Percentiles rank a stretch among this genome's conserved stretches.
These are phyloP conservation scores for Drosophila bifasciata DNA, from an alignment of 1,140 invertebrate genomes.

Conservation along the genomic window DNA sequence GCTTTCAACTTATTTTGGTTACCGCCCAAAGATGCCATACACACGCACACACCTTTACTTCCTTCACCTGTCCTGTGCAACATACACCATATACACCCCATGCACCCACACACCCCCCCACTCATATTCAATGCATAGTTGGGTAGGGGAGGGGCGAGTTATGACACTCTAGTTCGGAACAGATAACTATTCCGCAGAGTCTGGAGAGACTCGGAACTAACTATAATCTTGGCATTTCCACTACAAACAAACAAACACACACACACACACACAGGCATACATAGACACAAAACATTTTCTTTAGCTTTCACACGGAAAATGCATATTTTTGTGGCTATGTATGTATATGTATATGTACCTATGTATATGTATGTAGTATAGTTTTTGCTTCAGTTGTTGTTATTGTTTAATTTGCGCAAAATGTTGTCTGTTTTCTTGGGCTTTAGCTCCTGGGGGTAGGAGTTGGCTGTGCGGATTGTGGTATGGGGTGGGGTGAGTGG, in stretches of 20 bases:
- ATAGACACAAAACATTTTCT: slow-evolving; percentile 8
- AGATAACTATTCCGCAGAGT: slow-evolving; percentile 35
- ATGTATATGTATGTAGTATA: slow-evolving; percentile 8
- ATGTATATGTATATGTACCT: not conserved
- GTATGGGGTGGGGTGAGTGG: too few species aligned
- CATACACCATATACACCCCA: too few species aligned
- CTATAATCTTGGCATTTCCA: slow-evolving; percentile 49
- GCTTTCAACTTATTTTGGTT: not conserved
- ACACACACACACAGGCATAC: too few species aligned
- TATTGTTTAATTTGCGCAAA: slow-evolving; percentile 59
- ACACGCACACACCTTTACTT: too few species aligned
- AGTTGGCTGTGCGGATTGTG: too few species aligned
- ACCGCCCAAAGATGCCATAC: too few species aligned
- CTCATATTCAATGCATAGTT: too few species aligned
- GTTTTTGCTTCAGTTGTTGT: slow-evolving; percentile 33
- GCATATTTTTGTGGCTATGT: slow-evolving; percentile 18
- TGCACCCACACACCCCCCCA: too few species aligned
- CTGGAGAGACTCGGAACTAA: slow-evolving; percentile 22
- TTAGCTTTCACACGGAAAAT: slow-evolving; percentile 7
- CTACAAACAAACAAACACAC: not conserved
- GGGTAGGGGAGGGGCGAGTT: slow-evolving; percentile 1
- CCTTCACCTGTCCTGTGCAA: too few species aligned
- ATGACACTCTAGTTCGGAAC: slow-evolving; percentile 27
- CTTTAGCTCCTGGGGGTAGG: slow-evolving; percentile 2
- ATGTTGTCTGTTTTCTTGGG: slow-evolving; percentile 15